Evolutionary conservation across 1,140 invertebrate species (phyloP).

Genomic region (Ectropis grisescens): DNA sequence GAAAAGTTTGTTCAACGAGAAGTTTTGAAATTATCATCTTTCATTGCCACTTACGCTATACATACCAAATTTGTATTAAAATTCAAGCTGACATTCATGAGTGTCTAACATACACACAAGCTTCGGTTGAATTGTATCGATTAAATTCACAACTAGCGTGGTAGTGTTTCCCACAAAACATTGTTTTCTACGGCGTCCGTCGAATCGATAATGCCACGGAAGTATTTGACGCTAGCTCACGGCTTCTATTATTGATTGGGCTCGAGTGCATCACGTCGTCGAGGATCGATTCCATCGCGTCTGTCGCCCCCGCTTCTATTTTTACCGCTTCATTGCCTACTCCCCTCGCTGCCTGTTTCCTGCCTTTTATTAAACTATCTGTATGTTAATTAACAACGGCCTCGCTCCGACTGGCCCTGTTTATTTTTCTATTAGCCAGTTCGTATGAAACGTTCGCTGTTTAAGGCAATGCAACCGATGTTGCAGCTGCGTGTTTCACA

Average conservation of each 20-base stretch:
- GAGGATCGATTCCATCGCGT: conserved; percentile 53
- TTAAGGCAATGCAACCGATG: conserved; percentile 28
- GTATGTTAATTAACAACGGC: conserved; percentile 68
- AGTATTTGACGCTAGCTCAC: too few relatives aligned
- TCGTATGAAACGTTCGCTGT: conserved; percentile 40
- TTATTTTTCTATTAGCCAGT: conserved; percentile 54
- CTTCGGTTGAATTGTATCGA: too few relatives aligned
- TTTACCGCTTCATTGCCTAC: conserved; percentile 67
- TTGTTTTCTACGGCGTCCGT: too few relatives aligned
- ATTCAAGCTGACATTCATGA: too few relatives aligned
- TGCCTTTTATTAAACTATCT: conserved; percentile 69
- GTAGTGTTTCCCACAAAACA: too few relatives aligned
- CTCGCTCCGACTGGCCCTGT: conserved; percentile 42
- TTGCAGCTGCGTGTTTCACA: conserved; percentile 21
- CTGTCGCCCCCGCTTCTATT: conserved; percentile 62
- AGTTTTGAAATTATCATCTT: too few relatives aligned
- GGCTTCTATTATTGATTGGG: conserved; percentile 53
- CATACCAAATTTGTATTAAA: too few relatives aligned
- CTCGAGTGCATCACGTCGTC: conserved; percentile 44
- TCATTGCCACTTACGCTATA: too few relatives aligned
- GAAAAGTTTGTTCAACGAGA: too few relatives aligned
- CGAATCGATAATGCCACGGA: too few relatives aligned
- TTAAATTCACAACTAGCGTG: too few relatives aligned
- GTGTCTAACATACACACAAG: too few relatives aligned
- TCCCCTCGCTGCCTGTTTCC: conserved; percentile 61